Conservation (phyloP, 2,113 vertebrate genomes). For the Periophthalmus modestus region DNA sequence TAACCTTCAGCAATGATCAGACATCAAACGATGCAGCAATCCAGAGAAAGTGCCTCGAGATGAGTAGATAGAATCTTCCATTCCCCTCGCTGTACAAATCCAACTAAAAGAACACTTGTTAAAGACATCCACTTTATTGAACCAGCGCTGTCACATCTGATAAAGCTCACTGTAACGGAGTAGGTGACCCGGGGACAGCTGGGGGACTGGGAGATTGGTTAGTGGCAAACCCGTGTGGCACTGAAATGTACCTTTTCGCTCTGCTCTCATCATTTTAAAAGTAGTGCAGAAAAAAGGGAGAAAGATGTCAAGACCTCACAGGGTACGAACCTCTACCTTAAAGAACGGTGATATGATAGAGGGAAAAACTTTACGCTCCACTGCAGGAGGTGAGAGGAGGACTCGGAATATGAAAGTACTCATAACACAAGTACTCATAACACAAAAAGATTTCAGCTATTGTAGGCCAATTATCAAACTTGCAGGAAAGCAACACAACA, state of each 20-base stretch:
- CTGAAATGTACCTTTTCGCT: conserved; percentile 49
- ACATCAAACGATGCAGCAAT: conserved; percentile 34
- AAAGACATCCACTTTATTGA: conserved; percentile 71
- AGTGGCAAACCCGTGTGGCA: conserved; percentile 51
- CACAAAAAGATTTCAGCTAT: neutral
- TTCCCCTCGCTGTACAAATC: conserved; percentile 42
- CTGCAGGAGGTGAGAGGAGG: neutral
- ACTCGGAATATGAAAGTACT: neutral
- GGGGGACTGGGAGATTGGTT: conserved; percentile 48
- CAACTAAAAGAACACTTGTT: conserved; percentile 66
- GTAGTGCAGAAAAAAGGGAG: neutral
- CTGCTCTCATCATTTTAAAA: conserved; percentile 30
- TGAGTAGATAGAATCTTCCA: conserved; percentile 47
- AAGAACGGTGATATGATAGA: conserved; percentile 14
- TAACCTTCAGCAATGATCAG: conserved; percentile 60
- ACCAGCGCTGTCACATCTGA: conserved; percentile 71
- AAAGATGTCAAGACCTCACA: conserved; percentile 16
- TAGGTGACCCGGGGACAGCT: conserved; percentile 45
- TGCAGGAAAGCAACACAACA: too few relatives aligned
- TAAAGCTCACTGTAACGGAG: conserved; percentile 62
- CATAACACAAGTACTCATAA: neutral
- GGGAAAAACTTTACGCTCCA: neutral
- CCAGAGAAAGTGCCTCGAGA: conserved; percentile 46
- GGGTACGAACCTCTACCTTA: conserved; percentile 15
- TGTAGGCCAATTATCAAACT: too few relatives aligned